These are phyloP conservation scores for Teleiodes luculella DNA, from an alignment of 2,888 invertebrate genomes.

Conservation along the genomic window DNA sequence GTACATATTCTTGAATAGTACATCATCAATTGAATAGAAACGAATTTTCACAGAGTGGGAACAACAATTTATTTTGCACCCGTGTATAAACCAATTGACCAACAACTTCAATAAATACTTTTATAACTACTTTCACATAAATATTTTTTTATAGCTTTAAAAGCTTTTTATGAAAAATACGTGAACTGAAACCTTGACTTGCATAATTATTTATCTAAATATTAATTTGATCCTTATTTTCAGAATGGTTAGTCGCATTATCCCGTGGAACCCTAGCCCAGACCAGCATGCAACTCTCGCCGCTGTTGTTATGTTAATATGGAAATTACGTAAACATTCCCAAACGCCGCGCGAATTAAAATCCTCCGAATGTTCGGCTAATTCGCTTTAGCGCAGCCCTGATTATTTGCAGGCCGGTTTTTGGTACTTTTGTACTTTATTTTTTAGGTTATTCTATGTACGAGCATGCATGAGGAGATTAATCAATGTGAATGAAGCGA, in stretches of 20 bases:
- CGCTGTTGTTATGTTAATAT: slow-evolving; percentile 2
- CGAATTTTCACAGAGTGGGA: too few species aligned
- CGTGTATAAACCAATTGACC: too few species aligned
- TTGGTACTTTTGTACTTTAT: neutral
- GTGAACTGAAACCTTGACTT: neutral
- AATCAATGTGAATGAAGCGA: too few species aligned
- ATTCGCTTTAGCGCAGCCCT: neutral
- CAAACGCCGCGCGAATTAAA: neutral
- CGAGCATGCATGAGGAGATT: too few species aligned
- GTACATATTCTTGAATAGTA: too few species aligned
- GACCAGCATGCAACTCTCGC: neutral
- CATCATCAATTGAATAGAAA: too few species aligned
- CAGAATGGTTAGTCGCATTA: too few species aligned
- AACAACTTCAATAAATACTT: too few species aligned
- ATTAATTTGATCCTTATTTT: neutral
- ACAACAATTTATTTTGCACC: too few species aligned
- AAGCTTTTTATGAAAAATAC: neutral
- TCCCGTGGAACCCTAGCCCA: neutral
- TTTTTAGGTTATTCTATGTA: neutral
- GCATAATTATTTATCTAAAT: neutral
- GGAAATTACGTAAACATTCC: neutral
- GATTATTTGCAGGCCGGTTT: neutral
- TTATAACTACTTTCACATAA: too few species aligned
- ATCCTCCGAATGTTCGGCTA: neutral
- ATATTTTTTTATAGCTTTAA: too few species aligned